Base-by-base conservation (phyloP, 2,113 vertebrate species). In the Megaceryle torquata region DNA sequence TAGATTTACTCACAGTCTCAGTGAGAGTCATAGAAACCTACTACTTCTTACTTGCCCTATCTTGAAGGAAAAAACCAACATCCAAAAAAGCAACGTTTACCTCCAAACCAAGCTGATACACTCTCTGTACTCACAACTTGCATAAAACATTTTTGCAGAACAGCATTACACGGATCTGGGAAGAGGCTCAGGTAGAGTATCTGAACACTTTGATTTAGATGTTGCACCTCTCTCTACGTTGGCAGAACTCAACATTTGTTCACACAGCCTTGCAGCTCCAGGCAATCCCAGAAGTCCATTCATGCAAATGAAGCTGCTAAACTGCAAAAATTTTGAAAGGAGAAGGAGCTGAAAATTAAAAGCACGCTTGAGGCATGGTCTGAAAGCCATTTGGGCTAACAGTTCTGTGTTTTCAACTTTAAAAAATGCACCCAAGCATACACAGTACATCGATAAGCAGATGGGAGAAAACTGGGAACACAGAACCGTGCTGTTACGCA, bases 311-410 rank as follows among this genome's bases (percentile, higher is more conserved):
- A 76, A 29, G 15, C 46, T 50, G 19, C 59, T 83, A 57, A 92
- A 93, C 21, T 25, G 46, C 39, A 84, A 64, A 65, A 86, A 75
- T 70, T 86, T 15, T 37, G 57, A 87, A 63, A 84, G 61, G 60
- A 86, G 78, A 91, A 82, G 26, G 53, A 93, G 76, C 39, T 92
- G 68, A 60, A 85, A 82, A 72, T 63, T n/a, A 70, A 88, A 94
- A 79, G 41, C 63, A 22, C 37, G 25, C 57, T 74, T 21, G 46
- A 82, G 53, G 69, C 56, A 81, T 1, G 6, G 6, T 64, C 67
- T 82, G 70, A 89, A 94, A 87, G 48, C 19, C 33, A 64, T 61
- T 72, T 76, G 67, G 48, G 39, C 9, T 39, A 80, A 54, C 15
- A 88, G 41, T n/a, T 85, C 90, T 69, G 61, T 56, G 54, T 78